Base-by-base conservation (phyloP, 2,113 vertebrate species). In the Trogon melanurus region DNA sequence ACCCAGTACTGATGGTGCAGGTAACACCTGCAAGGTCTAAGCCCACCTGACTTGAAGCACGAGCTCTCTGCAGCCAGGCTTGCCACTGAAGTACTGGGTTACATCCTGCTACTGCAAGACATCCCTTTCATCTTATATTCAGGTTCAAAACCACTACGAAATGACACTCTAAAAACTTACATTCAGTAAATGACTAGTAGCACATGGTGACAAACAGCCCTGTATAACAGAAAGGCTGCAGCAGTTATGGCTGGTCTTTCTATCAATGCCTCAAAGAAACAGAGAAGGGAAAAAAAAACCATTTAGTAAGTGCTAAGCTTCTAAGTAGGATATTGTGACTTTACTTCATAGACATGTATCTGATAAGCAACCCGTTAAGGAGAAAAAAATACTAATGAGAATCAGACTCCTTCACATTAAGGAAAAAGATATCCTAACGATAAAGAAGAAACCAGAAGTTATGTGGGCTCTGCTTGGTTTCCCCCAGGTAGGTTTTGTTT, bases 41-140 rank as follows among this genome's bases (percentile, higher is more conserved):
- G 47, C 23, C 47, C 23, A 32, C 13, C 56, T 41, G 23, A 38
- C 57, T 22, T 41, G 27, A 60, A 36, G 36, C 12, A 11, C 1
- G 14, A 82, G 56, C 36, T 30, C 48, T 48, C 60, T 32, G 54
- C 48, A 54, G 45, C 27, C 4, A 13, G 13, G 30, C 34, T 58
- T 50, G n/a, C 50, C 11, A 9, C 44, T 18, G 18, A 29, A 22
- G 23, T n/a, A n/a, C 65, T 12, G 34, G 26, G 20, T 45, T 44
- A n/a, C 0, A 0, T 6, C 4, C 16, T 11, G 22, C 20, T 38
- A 10, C 10, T 22, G 50, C 56, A 26, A 29, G 41, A 21, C 38
- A 70, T 2, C 13, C 12, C 79, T 60, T 45, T 73, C 61, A 12
- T 6, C 32, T 58, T 6, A 29, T 0, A 1, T 26, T 61, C 45